Base-by-base conservation (phyloP, 2,888 invertebrate species). In the Polyommatus icarus region DNA sequence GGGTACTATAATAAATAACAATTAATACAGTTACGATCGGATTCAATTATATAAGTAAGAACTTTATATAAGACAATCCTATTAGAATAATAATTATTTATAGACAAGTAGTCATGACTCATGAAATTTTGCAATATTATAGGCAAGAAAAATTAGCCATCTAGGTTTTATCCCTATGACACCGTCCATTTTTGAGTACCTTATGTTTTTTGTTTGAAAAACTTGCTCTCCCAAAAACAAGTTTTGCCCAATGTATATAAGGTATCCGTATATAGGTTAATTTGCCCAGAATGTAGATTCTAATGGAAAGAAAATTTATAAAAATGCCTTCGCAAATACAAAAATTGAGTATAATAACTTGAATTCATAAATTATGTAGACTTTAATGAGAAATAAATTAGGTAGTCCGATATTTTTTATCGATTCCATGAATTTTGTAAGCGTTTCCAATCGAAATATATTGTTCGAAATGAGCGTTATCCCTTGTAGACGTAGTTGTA, bases 351-450 rank as follows among this genome's bases (percentile, higher is more conserved):
- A n/a, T n/a, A 24, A 20, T 10, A 10, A 10, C 24, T 24, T 61
- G 0, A 61, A 61, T 12, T 61, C 20, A 61, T 61, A 59, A 59
- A 59, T 59, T 59, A 59, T 24, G 29, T 24, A 24, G 61, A 12
- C 24, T 12, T 24, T 24, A 61, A 24, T 61, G 7, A 61, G 4
- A 61, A 29, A 24, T 61, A 61, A 61, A 61, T 24, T 4, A 24
- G 61, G 4, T 61, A 61, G 24, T 61, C 59, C 59, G 10, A 61
- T 24, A 12, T 40, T 1, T 2, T 61, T 29, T 61, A 61, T 61
- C 29, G 61, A 61, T 61, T 61, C 24, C 12, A 61, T 61, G 24
- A 61, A 61, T 61, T 61, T 61, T 61, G 61, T 12, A 61, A 61
- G 61, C 24, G 24, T 12, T 12, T 24, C 4, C 12, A 4, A 1